Percentiles rank a stretch among this genome's conserved stretches.
Conservation (phyloP, 2,113 vertebrate genomes). For the Callipepla squamata region DNA sequence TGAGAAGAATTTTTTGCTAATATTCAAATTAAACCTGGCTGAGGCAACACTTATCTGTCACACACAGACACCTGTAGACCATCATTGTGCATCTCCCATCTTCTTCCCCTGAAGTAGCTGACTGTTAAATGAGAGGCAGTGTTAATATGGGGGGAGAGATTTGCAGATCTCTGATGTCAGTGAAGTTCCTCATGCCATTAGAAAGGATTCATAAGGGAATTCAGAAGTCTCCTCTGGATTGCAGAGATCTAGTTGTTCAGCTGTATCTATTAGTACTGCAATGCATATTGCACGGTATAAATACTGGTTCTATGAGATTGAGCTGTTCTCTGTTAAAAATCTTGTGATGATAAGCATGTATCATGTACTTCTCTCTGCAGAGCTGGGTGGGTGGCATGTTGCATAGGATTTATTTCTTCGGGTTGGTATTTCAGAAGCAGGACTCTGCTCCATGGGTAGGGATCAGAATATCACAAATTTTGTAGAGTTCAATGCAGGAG, state of each 20-base stretch:
- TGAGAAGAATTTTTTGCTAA: too few relatives aligned
- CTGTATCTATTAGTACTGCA: rapidly evolving
- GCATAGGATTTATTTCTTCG: not conserved
- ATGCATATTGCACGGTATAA: not conserved
- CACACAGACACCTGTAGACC: not conserved
- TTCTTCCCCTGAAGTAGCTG: not conserved
- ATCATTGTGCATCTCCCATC: not conserved
- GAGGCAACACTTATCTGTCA: rapidly evolving
- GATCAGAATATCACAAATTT: not conserved
- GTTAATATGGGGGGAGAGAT: not conserved
- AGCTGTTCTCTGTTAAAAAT: not conserved
- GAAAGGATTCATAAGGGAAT: not conserved
- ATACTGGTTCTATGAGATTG: not conserved
- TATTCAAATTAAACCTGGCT: not conserved
- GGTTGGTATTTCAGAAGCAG: not conserved
- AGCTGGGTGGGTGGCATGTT: not conserved
- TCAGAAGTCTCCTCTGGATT: not conserved
- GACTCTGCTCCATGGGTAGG: not conserved
- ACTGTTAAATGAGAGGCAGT: not conserved
- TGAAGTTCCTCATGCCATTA: not conserved
- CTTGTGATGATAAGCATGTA: not conserved
- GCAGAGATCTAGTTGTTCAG: not conserved
- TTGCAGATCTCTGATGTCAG: not conserved
- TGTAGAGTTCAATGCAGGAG: not conserved
- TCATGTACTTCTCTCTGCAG: not conserved